Conservation (phyloP, 2,888 invertebrate species). For the Melanchra persicariae region DNA sequence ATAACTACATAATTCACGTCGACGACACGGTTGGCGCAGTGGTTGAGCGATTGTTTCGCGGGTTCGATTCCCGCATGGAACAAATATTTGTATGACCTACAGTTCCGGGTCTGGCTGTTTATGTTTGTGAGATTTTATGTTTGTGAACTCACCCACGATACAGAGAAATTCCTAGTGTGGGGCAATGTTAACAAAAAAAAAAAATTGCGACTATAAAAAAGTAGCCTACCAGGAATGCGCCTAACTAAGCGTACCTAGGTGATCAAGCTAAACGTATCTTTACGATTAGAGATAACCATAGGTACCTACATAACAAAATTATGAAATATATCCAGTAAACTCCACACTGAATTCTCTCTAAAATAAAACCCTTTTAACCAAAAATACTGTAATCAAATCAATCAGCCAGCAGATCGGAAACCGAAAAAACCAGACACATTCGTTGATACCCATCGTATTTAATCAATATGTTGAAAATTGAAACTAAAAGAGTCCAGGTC, state of each 20-base stretch:
- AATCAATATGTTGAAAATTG: constrained; percentile 75
- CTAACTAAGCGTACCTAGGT: neutral
- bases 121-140: too few relatives aligned
- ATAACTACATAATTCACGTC: too few relatives aligned
- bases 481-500: constrained; percentile 75
- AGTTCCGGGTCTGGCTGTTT: too few relatives aligned
- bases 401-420: neutral
- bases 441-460: constrained; percentile 49
- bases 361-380: neutral
- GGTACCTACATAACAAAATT: neutral
- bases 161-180: too few relatives aligned
- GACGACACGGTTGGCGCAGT: too few relatives aligned
- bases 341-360: neutral
- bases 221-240: too few relatives aligned
- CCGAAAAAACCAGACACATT: constrained; percentile 31
- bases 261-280: neutral
- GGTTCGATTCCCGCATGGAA: too few relatives aligned
- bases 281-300: neutral
- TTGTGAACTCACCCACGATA: too few relatives aligned
- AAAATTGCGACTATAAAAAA: too few relatives aligned
- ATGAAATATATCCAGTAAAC: neutral
- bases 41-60: too few relatives aligned
- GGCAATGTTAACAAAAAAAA: too few relatives aligned
- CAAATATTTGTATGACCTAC: too few relatives aligned
- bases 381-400: constrained; percentile 15